Evolutionary conservation across 2,113 vertebrate species (phyloP).

Genomic region (Sigmodon hispidus): DNA sequence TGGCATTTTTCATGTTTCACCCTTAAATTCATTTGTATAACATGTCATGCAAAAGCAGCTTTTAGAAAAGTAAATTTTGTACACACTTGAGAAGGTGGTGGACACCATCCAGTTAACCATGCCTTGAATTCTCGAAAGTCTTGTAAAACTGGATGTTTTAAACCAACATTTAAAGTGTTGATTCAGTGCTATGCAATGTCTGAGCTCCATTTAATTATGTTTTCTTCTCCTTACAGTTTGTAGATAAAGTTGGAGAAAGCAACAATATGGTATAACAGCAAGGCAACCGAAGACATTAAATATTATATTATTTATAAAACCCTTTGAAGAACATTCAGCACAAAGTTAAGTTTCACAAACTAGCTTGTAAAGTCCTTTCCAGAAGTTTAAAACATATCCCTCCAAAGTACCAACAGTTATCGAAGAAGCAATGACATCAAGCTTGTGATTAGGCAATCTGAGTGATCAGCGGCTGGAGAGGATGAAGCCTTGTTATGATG

Average conservation of each 20-base stretch:
- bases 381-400: conserved; percentile 84
- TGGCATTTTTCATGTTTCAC: conserved; percentile 85
- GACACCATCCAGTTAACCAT: conserved; percentile 78
- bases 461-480: conserved; percentile 78
- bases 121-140: conserved; percentile 78
- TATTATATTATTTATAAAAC: conserved; percentile 88
- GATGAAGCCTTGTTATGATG: conserved; percentile 71
- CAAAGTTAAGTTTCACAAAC: conserved; percentile 87
- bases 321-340: conserved; percentile 88
- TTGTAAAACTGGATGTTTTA: conserved; percentile 65
- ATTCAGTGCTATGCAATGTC: not conserved
- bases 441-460: conserved; percentile 79
- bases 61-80: conserved; percentile 72
- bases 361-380: conserved; percentile 85
- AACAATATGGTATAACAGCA: conserved; percentile 97
- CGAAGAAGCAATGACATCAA: conserved; percentile 78
- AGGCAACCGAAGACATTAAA: conserved; percentile 87
- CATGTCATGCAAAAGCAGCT: conserved; percentile 83
- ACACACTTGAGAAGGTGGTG: conserved; percentile 78
- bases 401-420: conserved; percentile 80
- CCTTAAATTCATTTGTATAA: conserved; percentile 82
- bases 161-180: conserved; percentile 1
- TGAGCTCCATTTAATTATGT: conserved; percentile 63
- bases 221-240: conserved; percentile 89
- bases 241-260: conserved; percentile 96